phyloP scores from a whole-genome alignment of 1,140 invertebrate species.

The Homarus americanus region DNA sequence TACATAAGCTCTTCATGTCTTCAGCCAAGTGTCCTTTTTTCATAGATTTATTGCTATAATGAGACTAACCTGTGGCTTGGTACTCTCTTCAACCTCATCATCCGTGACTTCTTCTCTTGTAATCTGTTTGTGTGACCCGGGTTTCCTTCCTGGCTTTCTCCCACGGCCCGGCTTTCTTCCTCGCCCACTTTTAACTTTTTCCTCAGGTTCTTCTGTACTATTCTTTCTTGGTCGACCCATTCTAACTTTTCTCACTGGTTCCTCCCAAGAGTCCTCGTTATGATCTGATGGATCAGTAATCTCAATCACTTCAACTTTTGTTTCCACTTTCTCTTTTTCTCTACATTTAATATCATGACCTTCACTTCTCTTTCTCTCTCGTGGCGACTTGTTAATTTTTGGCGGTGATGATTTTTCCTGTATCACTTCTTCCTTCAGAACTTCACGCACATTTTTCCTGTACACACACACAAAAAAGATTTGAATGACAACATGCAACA shows the following conservation, averaged over 20 bases:
- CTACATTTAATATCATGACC: conserved; percentile 38
- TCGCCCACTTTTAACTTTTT: conserved; percentile 56
- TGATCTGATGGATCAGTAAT: conserved; percentile 48
- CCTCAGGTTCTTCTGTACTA: conserved; percentile 21
- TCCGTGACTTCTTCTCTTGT: conserved; percentile 32
- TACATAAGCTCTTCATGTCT: too few relatives aligned
- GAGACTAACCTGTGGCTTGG: conserved; percentile 51
- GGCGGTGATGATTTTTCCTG: conserved; percentile 32
- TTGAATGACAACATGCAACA: too few relatives aligned
- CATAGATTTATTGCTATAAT: too few relatives aligned
- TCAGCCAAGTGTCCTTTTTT: too few relatives aligned
- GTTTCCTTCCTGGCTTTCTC: conserved; percentile 55
- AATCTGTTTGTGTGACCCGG: conserved; percentile 28
- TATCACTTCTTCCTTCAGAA: conserved; percentile 48
- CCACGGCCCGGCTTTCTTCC: conserved; percentile 74
- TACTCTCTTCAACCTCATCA: conserved; percentile 54
- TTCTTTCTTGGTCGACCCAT: conserved; percentile 6
- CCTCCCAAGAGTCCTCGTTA: conserved; percentile 47
- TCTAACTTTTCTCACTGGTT: conserved; percentile 48
- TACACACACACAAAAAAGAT: too few relatives aligned
- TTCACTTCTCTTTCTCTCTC: conserved; percentile 55
- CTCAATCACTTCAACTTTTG: conserved; percentile 27
- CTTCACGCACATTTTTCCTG: conserved; percentile 48
- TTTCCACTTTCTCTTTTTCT: conserved; percentile 21
- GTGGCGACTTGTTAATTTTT: conserved; percentile 29